phyloP scores from a whole-genome alignment of 2,113 vertebrate genomes.

The Albula goreensis region DNA sequence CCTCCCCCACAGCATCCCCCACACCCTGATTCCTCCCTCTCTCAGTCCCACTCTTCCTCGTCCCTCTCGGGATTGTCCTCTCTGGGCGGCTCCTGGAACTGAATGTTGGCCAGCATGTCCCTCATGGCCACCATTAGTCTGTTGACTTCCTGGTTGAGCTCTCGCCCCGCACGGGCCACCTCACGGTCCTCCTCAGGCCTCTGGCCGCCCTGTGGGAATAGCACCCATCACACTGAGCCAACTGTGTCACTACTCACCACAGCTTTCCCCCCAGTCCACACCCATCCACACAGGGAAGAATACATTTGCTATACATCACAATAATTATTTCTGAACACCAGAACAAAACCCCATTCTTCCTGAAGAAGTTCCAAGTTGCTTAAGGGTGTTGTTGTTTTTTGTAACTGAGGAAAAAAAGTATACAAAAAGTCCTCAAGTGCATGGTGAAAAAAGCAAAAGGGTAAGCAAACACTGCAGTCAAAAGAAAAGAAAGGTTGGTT shows the following conservation, averaged over 20 bases:
- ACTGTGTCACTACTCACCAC: no score
- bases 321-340: background rate
- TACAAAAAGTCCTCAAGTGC: no score
- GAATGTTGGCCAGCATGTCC: slow-evolving; percentile 96
- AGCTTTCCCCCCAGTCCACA: background rate
- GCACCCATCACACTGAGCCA: background rate
- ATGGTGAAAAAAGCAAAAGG: no score
- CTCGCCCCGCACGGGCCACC: slow-evolving; percentile 81
- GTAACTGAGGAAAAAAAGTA: no score
- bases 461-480: no score
- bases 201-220: slow-evolving; percentile 66
- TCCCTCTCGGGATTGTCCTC: slow-evolving; percentile 76
- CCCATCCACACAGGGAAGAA: background rate
- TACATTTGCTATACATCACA: background rate
- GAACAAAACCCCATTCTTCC: no score
- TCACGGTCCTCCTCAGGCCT: slow-evolving; percentile 75
- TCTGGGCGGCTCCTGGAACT: slow-evolving; percentile 83
- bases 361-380: no score
- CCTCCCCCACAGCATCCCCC: background rate
- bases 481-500: no score
- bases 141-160: slow-evolving; percentile 90
- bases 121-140: slow-evolving; percentile 93
- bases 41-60: slow-evolving; percentile 84
- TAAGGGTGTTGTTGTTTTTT: no score
- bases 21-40: background rate